Conservation (phyloP, 2,888 invertebrate species). For the Drosophila ezoana region DNA sequence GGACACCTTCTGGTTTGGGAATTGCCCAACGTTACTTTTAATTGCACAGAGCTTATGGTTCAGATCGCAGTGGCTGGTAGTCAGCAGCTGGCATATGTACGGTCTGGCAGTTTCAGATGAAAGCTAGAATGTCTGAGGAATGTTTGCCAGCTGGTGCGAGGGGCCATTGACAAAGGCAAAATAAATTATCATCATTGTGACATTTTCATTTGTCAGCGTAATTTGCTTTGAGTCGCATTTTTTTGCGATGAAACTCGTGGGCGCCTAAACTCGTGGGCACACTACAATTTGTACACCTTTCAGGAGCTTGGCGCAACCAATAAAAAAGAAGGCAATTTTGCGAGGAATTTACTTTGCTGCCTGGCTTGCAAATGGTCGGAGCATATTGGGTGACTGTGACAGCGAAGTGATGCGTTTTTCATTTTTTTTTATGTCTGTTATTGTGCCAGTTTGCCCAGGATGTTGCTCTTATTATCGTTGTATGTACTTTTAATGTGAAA, state of each 20-base stretch:
- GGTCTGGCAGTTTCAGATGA: constrained; percentile 46
- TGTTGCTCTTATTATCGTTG: constrained; percentile 63
- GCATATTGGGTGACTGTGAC: constrained; percentile 13
- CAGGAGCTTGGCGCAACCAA: constrained; percentile 19
- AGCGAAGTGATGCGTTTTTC: constrained; percentile 47
- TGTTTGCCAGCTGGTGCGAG: constrained; percentile 50
- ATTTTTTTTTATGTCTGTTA: constrained; percentile 47
- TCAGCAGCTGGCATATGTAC: constrained; percentile 22
- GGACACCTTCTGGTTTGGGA: constrained; percentile 11
- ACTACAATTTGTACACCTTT: constrained; percentile 54
- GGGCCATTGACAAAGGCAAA: constrained; percentile 72
- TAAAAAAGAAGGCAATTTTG: constrained; percentile 56
- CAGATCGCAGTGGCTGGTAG: constrained; percentile 38
- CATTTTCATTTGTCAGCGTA: constrained; percentile 78
- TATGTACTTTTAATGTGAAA: constrained; percentile 71
- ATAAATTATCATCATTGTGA: constrained; percentile 78
- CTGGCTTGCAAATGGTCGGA: constrained; percentile 27
- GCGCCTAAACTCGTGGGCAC: constrained; percentile 64
- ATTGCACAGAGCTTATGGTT: constrained; percentile 56
- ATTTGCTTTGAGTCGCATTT: constrained; percentile 69
- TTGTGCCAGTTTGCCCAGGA: constrained; percentile 37
- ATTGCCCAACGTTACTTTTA: constrained; percentile 56
- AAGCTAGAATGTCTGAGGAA: constrained; percentile 62
- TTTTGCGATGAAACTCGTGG: constrained; percentile 33
- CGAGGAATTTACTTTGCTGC: constrained; percentile 61